Base-by-base conservation (phyloP, 2,797 vertebrate species). In the Chaetodon trifasciatus region DNA sequence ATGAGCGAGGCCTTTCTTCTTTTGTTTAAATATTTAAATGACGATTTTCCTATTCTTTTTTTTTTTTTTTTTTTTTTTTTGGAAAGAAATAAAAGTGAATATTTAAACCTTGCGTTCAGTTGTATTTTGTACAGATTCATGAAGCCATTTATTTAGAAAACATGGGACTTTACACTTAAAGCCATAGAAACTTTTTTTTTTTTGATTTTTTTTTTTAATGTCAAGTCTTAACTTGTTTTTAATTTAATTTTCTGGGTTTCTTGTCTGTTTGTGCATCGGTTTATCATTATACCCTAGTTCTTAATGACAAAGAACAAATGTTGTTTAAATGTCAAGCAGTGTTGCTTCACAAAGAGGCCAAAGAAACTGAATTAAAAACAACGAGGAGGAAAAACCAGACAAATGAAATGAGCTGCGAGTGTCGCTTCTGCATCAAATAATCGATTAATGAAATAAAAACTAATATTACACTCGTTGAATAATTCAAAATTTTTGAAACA, bases 21-120 rank as follows among this genome's bases (percentile, higher is more conserved):
- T 86, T 77, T 83, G 62, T 84, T 71, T 2, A 75, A 82, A 86
- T 95, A 95, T 95, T 94, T 95, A 94, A 95, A 82, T 91, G 90
- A 95, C 90, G 81, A 91, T 67, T 94, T 95, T 93, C 92, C 76
- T 88, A 53, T 81, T 81, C n/a, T 63, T 76, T 79, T 79, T 4
- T 32, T 32, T 32, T 32, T 32, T 3, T 44, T 8, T 8, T 2
- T 44, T 32, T 32, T 32, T 71, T 68, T 78, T 81, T 32, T 92
- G 88, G 85, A 91, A 92, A 91, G 71, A 92, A 95, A 96, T 94
- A 91, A 91, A 91, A 86, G 46, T 88, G 81, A 89, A 72, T 90
- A 91, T 91, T 90, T 88, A 92, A 93, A 88, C 46, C 6, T 60
- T 86, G 84, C 78, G 53, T 89, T 84, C 71, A 50, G 63, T 85